Evolutionary conservation across 2,797 vertebrate genomes (phyloP).

Genomic region (Brachyalestes nurse): DNA sequence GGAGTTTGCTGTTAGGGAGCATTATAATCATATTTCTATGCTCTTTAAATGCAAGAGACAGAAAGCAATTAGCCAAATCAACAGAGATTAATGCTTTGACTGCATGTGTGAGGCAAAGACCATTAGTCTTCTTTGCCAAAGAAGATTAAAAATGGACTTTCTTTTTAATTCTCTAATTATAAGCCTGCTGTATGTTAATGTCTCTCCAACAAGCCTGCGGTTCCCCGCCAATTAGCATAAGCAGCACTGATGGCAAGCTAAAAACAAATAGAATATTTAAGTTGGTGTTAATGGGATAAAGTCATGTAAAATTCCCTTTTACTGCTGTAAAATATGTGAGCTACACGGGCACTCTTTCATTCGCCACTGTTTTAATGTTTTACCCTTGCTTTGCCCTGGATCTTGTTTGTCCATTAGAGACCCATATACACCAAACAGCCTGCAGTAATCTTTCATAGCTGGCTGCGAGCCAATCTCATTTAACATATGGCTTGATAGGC

Average conservation of each 20-base stretch:
- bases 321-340: slow-evolving; percentile 30
- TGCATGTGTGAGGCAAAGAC: slow-evolving; percentile 55
- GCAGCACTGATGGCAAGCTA: slow-evolving; percentile 62
- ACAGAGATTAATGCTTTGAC: slow-evolving; percentile 71
- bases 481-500: slow-evolving; percentile 15
- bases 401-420: slow-evolving; percentile 26
- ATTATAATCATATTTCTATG: slow-evolving; percentile 70
- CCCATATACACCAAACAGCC: slow-evolving; percentile 18
- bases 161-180: slow-evolving; percentile 70
- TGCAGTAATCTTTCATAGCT: slow-evolving; percentile 21
- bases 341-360: slow-evolving; percentile 25
- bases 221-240: slow-evolving; percentile 63
- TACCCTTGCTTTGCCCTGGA: slow-evolving; percentile 23
- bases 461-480: slow-evolving; percentile 23
- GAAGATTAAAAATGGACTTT: slow-evolving; percentile 70
- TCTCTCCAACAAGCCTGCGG: slow-evolving; percentile 65
- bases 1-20: slow-evolving; percentile 63
- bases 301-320: slow-evolving; percentile 39
- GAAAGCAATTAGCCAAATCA: slow-evolving; percentile 73
- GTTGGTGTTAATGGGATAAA: slow-evolving; percentile 53
- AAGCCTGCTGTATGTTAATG: slow-evolving; percentile 63
- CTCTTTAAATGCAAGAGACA: slow-evolving; percentile 66
- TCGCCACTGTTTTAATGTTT: slow-evolving; percentile 26
- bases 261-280: slow-evolving; percentile 69
- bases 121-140: slow-evolving; percentile 69